A percentile compares a stretch with the other conserved stretches of the same genome.
phyloP scores from a whole-genome alignment of 2,113 vertebrate species.

The Uria aalge region DNA sequence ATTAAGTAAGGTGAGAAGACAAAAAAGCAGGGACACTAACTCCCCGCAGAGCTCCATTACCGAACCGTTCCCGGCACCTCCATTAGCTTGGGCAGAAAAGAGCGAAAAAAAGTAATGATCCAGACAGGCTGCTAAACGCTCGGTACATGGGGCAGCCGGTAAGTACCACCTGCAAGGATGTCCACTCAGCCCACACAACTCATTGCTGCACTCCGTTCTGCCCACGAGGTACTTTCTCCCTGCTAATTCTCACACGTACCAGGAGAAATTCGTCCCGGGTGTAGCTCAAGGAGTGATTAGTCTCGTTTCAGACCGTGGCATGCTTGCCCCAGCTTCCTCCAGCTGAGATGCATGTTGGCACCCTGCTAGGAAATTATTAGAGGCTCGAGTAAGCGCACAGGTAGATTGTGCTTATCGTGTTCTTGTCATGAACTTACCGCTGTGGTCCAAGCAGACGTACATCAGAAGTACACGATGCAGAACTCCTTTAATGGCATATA shows the following conservation, averaged over 20 bases:
- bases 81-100: constrained; percentile 37
- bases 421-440: neutral
- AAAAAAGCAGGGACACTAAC: constrained; percentile 23
- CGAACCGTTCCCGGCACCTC: neutral
- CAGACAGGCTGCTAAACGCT: constrained; percentile 46
- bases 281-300: neutral
- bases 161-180: neutral
- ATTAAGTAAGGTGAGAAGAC: constrained; percentile 48
- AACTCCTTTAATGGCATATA: neutral
- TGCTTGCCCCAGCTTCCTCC: neutral
- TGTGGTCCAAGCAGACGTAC: neutral
- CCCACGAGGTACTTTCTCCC: neutral
- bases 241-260: neutral
- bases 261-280: neutral
- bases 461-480: neutral
- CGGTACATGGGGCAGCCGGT: neutral
- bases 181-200: neutral
- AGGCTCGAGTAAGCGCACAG: neutral
- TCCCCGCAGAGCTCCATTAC: constrained; percentile 63
- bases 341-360: neutral
- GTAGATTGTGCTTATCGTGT: neutral
- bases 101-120: constrained; percentile 23
- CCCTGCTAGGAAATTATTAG: neutral
- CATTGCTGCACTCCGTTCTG: neutral
- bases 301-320: neutral